These are phyloP conservation scores for Drosophila quinaria DNA, from an alignment of 2,888 invertebrate genomes.

Conservation along the genomic window DNA sequence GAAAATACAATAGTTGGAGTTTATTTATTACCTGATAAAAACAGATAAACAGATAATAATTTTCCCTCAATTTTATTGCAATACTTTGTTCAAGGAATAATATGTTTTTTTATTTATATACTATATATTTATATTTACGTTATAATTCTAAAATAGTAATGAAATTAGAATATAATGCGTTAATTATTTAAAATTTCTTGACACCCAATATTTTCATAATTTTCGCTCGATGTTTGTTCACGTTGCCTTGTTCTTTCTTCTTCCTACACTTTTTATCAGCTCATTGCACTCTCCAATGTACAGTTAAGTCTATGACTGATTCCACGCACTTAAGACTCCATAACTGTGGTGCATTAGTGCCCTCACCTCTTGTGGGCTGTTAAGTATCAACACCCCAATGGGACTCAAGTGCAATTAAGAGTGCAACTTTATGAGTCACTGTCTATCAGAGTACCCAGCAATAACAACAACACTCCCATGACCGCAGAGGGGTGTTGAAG, in stretches of 20 bases:
- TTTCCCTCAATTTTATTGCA: too few relatives aligned
- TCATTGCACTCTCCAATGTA: conserved; percentile 27
- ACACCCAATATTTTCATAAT: not conserved
- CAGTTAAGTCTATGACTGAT: conserved; percentile 16
- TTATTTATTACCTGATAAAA: too few relatives aligned
- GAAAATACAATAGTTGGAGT: too few relatives aligned
- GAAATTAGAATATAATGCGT: too few relatives aligned
- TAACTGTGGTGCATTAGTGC: conserved; percentile 24
- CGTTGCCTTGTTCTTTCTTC: not conserved
- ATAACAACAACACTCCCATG: conserved; percentile 1
- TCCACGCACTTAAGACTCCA: conserved; percentile 31
- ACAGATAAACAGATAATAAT: too few relatives aligned
- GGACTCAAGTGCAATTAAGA: conserved; percentile 68
- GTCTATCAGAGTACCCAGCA: conserved; percentile 29
- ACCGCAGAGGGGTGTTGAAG: not conserved
- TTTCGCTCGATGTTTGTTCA: not conserved
- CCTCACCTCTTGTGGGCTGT: conserved; percentile 39
- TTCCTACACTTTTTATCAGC: conserved; percentile 13
- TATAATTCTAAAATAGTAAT: too few relatives aligned
- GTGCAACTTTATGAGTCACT: conserved; percentile 74
- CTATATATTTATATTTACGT: too few relatives aligned
- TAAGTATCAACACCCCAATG: conserved; percentile 64
- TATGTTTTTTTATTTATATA: too few relatives aligned
- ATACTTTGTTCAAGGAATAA: too few relatives aligned
- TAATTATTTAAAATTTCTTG: too few relatives aligned